Conservation (phyloP, 2,113 vertebrate genomes). For the Nymphicus hollandicus region DNA sequence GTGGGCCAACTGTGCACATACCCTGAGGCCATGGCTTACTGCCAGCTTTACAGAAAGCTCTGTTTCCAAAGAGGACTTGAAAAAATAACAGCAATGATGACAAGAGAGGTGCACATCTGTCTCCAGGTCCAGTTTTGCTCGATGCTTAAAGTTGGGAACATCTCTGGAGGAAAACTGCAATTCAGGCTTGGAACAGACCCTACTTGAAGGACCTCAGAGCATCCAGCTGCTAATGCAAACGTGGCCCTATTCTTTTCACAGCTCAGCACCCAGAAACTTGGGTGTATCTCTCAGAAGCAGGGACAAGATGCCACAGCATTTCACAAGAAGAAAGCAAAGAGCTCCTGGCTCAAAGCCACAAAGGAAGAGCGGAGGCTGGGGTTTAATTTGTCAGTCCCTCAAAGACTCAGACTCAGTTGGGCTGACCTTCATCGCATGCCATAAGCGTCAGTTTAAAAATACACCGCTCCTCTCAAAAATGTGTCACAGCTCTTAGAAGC, state of each 20-base stretch:
- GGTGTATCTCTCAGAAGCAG: neutral
- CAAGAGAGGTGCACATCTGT: neutral
- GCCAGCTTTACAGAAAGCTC: neutral
- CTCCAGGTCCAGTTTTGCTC: neutral
- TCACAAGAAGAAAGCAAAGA: neutral
- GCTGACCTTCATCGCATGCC: neutral
- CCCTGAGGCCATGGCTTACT: neutral
- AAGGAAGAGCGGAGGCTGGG: neutral
- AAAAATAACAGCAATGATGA: neutral
- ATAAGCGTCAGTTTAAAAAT: neutral
- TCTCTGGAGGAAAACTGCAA: neutral
- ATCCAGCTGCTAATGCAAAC: neutral
- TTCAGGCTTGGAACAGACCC: neutral
- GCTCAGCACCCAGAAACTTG: neutral
- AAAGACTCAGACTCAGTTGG: neutral
- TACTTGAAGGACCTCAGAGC: neutral
- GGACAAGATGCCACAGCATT: neutral
- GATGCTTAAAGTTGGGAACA: neutral
- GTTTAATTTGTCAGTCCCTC: neutral
- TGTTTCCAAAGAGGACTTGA: neutral
- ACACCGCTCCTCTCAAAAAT: neutral
- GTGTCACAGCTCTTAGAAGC: conserved; percentile 10
- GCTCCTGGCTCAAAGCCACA: neutral
- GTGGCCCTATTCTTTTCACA: neutral
- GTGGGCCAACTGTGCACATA: fast-evolving